phyloP scores from a whole-genome alignment of 1,140 invertebrate genomes.

The Helicoverpa armigera region DNA sequence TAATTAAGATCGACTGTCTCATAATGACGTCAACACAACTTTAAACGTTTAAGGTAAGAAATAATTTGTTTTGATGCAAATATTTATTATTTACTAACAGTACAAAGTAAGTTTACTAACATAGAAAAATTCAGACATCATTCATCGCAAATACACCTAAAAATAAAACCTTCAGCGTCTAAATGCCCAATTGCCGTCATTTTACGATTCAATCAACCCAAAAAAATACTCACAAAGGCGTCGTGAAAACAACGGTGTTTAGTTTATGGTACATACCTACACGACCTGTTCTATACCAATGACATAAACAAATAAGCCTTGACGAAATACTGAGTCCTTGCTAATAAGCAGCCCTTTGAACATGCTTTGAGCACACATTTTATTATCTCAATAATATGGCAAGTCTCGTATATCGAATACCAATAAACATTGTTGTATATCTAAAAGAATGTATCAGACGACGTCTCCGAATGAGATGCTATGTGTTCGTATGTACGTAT shows the following conservation, averaged over 20 bases:
- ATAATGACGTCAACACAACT: background rate
- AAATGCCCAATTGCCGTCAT: background rate
- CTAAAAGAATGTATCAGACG: conserved; percentile 26
- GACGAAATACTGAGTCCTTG: background rate
- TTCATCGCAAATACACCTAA: background rate
- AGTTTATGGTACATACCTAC: background rate
- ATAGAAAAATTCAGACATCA: too few relatives aligned
- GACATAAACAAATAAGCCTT: conserved; percentile 20
- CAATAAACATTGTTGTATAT: conserved; percentile 36
- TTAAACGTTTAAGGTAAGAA: background rate
- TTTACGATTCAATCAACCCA: background rate
- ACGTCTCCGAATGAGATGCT: conserved; percentile 5
- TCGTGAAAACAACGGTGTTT: conserved; percentile 32
- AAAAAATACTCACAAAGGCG: conserved; percentile 19
- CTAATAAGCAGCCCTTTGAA: conserved; percentile 25
- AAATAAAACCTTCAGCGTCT: background rate
- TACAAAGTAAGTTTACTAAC: too few relatives aligned
- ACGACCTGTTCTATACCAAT: background rate
- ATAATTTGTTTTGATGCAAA: background rate
- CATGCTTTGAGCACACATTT: conserved; percentile 26
- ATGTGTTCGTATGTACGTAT: conserved; percentile 20
- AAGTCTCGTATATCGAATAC: conserved; percentile 32
- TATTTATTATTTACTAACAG: too few relatives aligned
- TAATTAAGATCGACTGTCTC: conserved; percentile 30
- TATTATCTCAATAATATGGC: conserved; percentile 36